phyloP scores from a whole-genome alignment of 2,888 invertebrate genomes.

The Ellobium chinense region DNA sequence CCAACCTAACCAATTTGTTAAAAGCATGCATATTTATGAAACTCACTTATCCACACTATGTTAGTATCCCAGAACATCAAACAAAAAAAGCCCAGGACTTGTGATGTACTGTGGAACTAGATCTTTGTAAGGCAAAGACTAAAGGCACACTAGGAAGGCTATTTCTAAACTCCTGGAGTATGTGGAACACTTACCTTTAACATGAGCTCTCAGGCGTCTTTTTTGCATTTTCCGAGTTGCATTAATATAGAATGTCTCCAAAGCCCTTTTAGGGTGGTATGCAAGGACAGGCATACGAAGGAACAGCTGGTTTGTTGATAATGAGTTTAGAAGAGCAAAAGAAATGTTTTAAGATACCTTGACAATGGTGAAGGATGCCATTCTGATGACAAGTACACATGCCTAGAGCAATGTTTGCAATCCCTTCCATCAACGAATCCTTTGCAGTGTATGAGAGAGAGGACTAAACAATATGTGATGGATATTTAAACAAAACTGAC shows the following conservation, averaged over 20 bases:
- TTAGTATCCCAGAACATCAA: no score
- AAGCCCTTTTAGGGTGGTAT: constrained; percentile 42
- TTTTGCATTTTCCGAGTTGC: constrained; percentile 48
- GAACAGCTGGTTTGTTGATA: constrained; percentile 41
- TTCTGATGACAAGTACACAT: neutral
- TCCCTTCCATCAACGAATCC: constrained; percentile 33
- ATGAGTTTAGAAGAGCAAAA: constrained; percentile 20
- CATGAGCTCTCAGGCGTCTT: constrained; percentile 40
- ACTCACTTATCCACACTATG: no score
- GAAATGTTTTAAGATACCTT: constrained; percentile 9
- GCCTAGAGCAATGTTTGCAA: constrained; percentile 30
- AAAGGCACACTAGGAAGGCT: neutral
- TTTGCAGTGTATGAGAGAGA: neutral
- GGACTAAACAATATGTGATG: no score
- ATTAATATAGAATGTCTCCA: constrained; percentile 49
- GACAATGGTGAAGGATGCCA: constrained; percentile 9
- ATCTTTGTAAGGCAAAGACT: no score
- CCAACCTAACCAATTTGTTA: no score
- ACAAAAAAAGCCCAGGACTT: no score
- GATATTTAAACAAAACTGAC: neutral
- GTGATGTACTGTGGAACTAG: no score
- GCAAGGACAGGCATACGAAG: constrained; percentile 44
- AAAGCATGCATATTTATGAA: no score
- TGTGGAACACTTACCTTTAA: constrained; percentile 24
- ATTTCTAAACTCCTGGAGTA: neutral